These are phyloP conservation scores for Clinocottus analis DNA, from an alignment of 2,113 vertebrate species.

Conservation along the genomic window DNA sequence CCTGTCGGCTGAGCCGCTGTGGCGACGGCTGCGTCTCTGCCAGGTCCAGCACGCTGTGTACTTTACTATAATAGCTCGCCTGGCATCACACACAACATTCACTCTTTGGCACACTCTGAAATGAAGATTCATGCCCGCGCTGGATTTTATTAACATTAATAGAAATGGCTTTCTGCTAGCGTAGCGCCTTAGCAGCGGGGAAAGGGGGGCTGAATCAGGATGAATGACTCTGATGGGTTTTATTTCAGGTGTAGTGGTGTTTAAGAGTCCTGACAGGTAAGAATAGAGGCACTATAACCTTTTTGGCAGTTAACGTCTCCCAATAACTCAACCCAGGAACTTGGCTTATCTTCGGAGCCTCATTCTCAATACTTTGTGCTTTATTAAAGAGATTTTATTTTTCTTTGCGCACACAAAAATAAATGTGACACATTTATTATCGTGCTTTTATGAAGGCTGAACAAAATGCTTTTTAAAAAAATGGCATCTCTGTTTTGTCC, in stretches of 20 bases:
- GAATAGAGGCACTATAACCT: constrained; percentile 6
- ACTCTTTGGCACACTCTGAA: constrained; percentile 57
- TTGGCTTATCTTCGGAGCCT: background rate
- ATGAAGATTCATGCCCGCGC: constrained; percentile 53
- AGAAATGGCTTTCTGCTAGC: constrained; percentile 41
- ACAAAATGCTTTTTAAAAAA: background rate
- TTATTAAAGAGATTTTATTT: background rate
- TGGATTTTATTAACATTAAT: constrained; percentile 61
- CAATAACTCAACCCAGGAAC: background rate
- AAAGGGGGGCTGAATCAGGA: constrained; percentile 29
- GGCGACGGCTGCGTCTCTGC: constrained; percentile 36
- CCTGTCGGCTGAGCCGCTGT: constrained; percentile 31
- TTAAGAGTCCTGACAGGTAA: constrained; percentile 20
- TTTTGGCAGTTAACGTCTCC: constrained; percentile 19
- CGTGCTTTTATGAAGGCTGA: background rate
- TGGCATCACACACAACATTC: constrained; percentile 59
- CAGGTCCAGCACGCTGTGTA: constrained; percentile 53
- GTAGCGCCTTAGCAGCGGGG: constrained; percentile 18
- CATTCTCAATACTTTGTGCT: background rate
- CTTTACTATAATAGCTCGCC: constrained; percentile 57
- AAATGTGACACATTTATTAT: background rate
- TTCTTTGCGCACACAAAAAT: background rate
- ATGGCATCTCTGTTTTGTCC: background rate
- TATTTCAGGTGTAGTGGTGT: constrained; percentile 10
- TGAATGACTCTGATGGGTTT: constrained; percentile 19